These are phyloP conservation scores for Gadopsis bispinosus DNA, from an alignment of 2,797 vertebrate genomes.

Conservation along the genomic window DNA sequence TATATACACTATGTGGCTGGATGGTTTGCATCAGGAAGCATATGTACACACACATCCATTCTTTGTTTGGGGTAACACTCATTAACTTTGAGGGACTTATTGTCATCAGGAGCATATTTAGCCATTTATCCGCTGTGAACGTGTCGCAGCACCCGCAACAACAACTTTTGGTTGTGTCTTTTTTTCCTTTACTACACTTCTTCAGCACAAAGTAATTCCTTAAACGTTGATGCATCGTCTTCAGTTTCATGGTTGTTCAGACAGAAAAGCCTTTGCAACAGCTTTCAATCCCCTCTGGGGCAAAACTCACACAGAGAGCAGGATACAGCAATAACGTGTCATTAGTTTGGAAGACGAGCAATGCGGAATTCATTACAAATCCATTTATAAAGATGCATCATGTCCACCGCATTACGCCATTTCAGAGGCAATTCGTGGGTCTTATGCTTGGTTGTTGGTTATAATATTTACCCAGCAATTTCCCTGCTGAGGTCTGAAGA, in stretches of 20 bases:
- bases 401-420: neutral
- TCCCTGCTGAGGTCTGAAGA: neutral
- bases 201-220: neutral
- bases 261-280: neutral
- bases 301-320: neutral
- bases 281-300: too few species aligned
- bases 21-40: neutral
- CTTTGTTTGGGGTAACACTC: neutral
- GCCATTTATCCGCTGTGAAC: neutral
- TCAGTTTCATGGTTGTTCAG: neutral
- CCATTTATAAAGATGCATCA: neutral
- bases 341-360: neutral
- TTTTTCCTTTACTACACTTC: neutral
- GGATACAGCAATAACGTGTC: neutral
- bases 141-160: neutral
- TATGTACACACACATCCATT: neutral
- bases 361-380: neutral
- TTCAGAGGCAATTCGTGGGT: neutral
- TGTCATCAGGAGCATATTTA: neutral
- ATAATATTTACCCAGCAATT: constrained; percentile 6
- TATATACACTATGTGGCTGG: constrained; percentile 9
- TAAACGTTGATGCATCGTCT: neutral
- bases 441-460: neutral
- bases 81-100: neutral
- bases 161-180: neutral